Base-by-base conservation (phyloP, 2,888 invertebrate genomes). In the Holacanthella duospinosa region DNA sequence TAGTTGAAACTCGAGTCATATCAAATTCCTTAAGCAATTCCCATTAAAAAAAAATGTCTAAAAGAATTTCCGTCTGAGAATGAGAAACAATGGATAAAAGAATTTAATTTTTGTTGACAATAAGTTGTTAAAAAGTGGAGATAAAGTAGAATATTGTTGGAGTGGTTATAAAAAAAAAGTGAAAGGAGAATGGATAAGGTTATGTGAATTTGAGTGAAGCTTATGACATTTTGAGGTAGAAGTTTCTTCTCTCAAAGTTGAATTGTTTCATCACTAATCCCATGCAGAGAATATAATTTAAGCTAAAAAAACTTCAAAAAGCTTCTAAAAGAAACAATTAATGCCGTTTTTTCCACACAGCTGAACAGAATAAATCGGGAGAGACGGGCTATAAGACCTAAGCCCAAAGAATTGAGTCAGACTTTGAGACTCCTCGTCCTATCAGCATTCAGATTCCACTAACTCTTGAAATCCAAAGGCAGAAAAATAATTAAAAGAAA, bases 401-500 rank as follows among this genome's bases (percentile, higher is more conserved):
- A 68, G 64, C 64, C 62, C 59, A 43, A 26, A 55, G 55, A 62
- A 65, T 59, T n/a, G n/a, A n/a, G n/a, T n/a, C n/a, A n/a, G n/a
- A n/a, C n/a, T n/a, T 65, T 59, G 27, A 53, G 28, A 29, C 44
- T 58, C 43, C 25, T 55, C 55, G 64, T 62, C 66, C 67, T 67
- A 68, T 66, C 69, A 68, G 61, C 67, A 66, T 67, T 67, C 67
- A 65, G 62, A 63, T 64, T 64, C 65, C 67, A 62, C 60, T 56
- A 43, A 55, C 61, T 48, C 55, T 28, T 36, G 9, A 36, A 36
- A 48, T 48, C 21, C 48, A 48, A 55, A 60, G 62, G 62, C 63
- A 66, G 68, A 67, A 72, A 72, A 71, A 72, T 72, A 72, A 72
- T 72, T 72, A 72, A 72, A 72, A 72, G 72, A 72, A 72, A 72